Evolutionary conservation across 2,888 invertebrate genomes (phyloP).

Genomic region (Taenaris catops): DNA sequence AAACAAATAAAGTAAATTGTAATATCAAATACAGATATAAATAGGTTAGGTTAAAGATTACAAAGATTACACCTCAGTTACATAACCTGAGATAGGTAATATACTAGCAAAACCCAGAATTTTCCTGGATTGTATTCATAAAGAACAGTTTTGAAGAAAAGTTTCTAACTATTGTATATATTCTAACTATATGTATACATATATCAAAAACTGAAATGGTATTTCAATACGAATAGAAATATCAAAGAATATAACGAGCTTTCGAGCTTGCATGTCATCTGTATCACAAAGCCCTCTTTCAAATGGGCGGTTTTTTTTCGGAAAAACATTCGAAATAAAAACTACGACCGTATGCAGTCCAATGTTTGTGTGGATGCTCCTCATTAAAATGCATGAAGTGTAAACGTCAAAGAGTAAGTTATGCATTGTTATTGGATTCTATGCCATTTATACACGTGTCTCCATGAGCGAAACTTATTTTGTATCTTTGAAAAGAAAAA

Average conservation of each 20-base stretch:
- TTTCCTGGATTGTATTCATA: too few relatives aligned
- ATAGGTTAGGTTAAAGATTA: too few relatives aligned
- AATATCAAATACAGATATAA: too few relatives aligned
- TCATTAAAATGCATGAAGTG: slow-evolving; percentile 71
- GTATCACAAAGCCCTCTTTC: slow-evolving; percentile 23
- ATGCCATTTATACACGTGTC: slow-evolving; percentile 22
- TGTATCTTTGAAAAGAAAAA: too few relatives aligned
- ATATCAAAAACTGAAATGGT: slow-evolving; percentile 9
- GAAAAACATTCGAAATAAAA: slow-evolving; percentile 25
- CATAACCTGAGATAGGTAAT: too few relatives aligned
- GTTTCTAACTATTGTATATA: too few relatives aligned
- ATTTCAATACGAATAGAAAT: slow-evolving; percentile 18
- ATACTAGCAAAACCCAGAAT: too few relatives aligned
- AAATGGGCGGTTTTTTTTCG: slow-evolving; percentile 17
- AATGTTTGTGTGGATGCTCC: slow-evolving; percentile 26
- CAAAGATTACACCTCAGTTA: too few relatives aligned
- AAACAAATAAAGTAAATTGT: too few relatives aligned
- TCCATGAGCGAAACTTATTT: too few relatives aligned
- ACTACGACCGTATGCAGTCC: slow-evolving; percentile 20
- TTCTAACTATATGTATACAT: too few relatives aligned
- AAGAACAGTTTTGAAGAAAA: too few relatives aligned
- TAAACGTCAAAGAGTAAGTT: slow-evolving; percentile 23
- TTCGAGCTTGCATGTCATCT: slow-evolving; percentile 20
- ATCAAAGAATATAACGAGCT: slow-evolving; percentile 16
- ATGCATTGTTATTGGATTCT: slow-evolving; percentile 23